These are phyloP conservation scores for Melolontha melolontha DNA, from an alignment of 2,888 invertebrate species.

Conservation along the genomic window DNA sequence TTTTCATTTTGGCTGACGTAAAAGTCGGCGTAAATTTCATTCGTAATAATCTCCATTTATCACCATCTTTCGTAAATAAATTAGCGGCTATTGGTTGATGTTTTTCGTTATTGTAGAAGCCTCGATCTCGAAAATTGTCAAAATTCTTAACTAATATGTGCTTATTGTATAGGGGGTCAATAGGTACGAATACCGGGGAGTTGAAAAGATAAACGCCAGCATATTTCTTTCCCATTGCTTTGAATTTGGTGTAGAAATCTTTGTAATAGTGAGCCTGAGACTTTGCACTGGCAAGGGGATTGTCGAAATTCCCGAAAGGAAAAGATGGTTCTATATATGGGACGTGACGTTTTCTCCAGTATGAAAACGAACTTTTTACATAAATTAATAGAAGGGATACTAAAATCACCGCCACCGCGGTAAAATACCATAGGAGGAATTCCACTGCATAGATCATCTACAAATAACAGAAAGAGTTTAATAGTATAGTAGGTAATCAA, in stretches of 20 bases:
- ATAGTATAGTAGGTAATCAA: no score
- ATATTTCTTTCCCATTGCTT: slow-evolving; percentile 11
- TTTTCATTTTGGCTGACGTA: slow-evolving; percentile 75
- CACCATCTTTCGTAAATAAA: slow-evolving; percentile 68
- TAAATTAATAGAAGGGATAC: slow-evolving; percentile 17
- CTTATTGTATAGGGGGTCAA: slow-evolving; percentile 6
- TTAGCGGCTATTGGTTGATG: slow-evolving; percentile 69
- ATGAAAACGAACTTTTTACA: slow-evolving; percentile 26
- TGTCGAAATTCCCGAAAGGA: slow-evolving; percentile 23
- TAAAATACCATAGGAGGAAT: not conserved
- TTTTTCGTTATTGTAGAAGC: slow-evolving; percentile 14
- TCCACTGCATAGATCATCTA: not conserved
- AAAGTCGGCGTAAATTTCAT: slow-evolving; percentile 74
- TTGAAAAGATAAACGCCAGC: slow-evolving; percentile 16
- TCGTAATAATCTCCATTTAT: slow-evolving; percentile 71
- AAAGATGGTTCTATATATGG: slow-evolving; percentile 18
- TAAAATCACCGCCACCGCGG: not conserved
- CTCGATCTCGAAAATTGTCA: slow-evolving; percentile 54
- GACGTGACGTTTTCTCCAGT: slow-evolving; percentile 32
- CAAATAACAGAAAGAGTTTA: no score
- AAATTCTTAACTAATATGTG: slow-evolving; percentile 38
- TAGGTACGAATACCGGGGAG: slow-evolving; percentile 1
- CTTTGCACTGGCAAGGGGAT: slow-evolving; percentile 1
- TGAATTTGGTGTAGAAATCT: slow-evolving; percentile 11
- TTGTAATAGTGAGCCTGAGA: not conserved